phyloP scores from a whole-genome alignment of 2,797 vertebrate species.

The Myoxocephalus aenaeus region DNA sequence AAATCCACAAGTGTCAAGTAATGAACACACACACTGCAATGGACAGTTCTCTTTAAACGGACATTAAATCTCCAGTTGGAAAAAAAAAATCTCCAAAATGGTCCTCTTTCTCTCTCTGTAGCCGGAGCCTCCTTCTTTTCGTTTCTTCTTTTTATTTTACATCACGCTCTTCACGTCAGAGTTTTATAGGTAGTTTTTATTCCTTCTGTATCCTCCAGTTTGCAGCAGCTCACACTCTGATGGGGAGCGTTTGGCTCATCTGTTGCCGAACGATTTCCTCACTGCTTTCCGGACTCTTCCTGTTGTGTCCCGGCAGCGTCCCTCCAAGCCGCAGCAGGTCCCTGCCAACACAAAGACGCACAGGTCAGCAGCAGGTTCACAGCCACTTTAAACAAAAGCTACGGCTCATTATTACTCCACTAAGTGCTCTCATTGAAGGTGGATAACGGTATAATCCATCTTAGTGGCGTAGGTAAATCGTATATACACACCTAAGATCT shows the following conservation, averaged over 20 bases:
- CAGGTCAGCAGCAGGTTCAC: slow-evolving; percentile 58
- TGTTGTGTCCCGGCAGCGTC: slow-evolving; percentile 97
- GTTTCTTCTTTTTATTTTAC: slow-evolving; percentile 69
- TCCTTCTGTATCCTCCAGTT: slow-evolving; percentile 18
- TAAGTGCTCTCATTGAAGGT: slow-evolving; percentile 43
- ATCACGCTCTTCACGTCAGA: slow-evolving; percentile 63
- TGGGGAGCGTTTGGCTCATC: slow-evolving; percentile 98
- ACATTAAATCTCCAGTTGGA: slow-evolving; percentile 52
- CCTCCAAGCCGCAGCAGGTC: slow-evolving; percentile 96
- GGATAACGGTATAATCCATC: slow-evolving; percentile 49
- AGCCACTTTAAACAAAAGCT: slow-evolving; percentile 49
- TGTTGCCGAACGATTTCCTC: slow-evolving; percentile 95
- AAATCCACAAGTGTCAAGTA: slow-evolving; percentile 81
- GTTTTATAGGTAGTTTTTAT: slow-evolving; percentile 72
- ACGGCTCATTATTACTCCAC: slow-evolving; percentile 44
- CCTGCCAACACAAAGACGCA: slow-evolving; percentile 81
- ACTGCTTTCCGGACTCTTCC: slow-evolving; percentile 95
- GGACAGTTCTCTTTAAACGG: slow-evolving; percentile 68
- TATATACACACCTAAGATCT: slow-evolving; percentile 12
- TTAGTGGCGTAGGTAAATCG: slow-evolving; percentile 18
- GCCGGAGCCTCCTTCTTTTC: slow-evolving; percentile 42
- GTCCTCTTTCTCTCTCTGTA: slow-evolving; percentile 39
- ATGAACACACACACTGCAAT: slow-evolving; percentile 75
- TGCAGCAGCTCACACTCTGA: slow-evolving; percentile 90
- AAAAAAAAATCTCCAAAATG: slow-evolving; percentile 51